Evolutionary conservation across 2,113 vertebrate genomes (phyloP), one percentile per base, ranked within the genome.

Genomic region (Hoplias malabaricus): DNA sequence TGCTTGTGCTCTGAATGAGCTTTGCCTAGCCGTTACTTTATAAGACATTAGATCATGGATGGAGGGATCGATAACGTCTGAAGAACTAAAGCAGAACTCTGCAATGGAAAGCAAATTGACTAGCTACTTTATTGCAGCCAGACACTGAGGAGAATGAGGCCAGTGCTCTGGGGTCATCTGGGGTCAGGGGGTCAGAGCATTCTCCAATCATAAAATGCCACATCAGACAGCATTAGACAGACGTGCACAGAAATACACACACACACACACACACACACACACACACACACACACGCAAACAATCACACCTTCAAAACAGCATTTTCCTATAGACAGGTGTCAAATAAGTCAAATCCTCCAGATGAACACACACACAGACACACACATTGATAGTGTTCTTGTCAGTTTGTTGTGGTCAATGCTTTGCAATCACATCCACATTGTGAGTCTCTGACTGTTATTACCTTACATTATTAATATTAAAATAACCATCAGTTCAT

Each of bases 161-260:
- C 70, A 82, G 63, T 77, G 80, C 65, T 43, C 67, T 40, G n/a
- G 59, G 80, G 80, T 81, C 73, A 80, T n/a, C 33, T 36, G 73
- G 75, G 48, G 75, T 83, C 83, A 85, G 50, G 61, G n/a, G 80
- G 79, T 69, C 80, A 80, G 71, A 78, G 43, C 65, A 66, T 67
- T 80, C 76, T 78, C 42, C 77, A 77, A 75, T 82, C 73, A 74
- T 42, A 80, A 36, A 34, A 38, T 69, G 27, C 40, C 31, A 67
- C 31, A 43, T 84, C 73, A 76, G 69, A 80, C 80, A 77, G 71
- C 79, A 73, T 80, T 25, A 77, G 48, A 81, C 73, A 48, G 40
- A 33, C 33, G 63, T 48, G 33, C 21, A 34, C 43, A 23, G 31
- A 40, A 2, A 40, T 42, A n/a, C 16, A 36, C 3, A 76, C 34